Percentiles rank a stretch among this genome's conserved stretches.
Conservation (phyloP, 2,113 vertebrate genomes). For the Actenoides hombroni region DNA sequence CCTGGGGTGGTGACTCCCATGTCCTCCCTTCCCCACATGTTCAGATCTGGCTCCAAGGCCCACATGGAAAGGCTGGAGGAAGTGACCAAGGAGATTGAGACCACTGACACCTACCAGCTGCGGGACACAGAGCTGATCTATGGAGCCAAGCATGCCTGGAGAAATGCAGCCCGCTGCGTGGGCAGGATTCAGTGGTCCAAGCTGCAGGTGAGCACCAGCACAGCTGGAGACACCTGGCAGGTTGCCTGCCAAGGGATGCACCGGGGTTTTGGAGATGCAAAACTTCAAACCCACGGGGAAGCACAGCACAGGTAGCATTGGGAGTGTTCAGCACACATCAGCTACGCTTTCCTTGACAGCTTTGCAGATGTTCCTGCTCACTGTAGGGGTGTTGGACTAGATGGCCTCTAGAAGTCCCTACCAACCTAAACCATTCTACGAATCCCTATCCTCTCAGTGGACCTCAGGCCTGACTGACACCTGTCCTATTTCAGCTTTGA, state of each 20-base stretch:
- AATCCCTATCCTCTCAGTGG: not conserved
- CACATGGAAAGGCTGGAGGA: slow-evolving; percentile 91
- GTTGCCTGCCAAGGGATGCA: not conserved
- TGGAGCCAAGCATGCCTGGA: slow-evolving; percentile 95
- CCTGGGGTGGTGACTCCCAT: not conserved
- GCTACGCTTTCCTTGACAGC: not conserved
- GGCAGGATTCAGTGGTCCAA: slow-evolving; percentile 99
- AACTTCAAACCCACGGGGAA: not conserved
- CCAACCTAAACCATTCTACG: not conserved
- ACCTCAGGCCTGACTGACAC: not conserved
- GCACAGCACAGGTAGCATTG: not conserved
- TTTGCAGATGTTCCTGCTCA: not conserved
- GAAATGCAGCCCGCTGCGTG: slow-evolving; percentile 93
- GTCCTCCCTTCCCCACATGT: not conserved
- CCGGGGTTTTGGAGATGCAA: not conserved
- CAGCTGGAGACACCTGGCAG: not conserved
- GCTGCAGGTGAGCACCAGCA: slow-evolving; percentile 81
- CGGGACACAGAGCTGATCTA: slow-evolving; percentile 96
- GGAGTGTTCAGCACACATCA: not conserved
- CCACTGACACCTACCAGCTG: slow-evolving; percentile 89
- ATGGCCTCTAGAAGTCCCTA: not conserved
- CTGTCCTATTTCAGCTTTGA: not conserved
- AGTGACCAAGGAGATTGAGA: slow-evolving; percentile 90
- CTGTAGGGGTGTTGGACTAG: not conserved
- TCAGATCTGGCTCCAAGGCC: slow-evolving; percentile 91